These are phyloP conservation scores for Corvus moneduloides DNA, from an alignment of 2,113 vertebrate genomes.

Conservation along the genomic window DNA sequence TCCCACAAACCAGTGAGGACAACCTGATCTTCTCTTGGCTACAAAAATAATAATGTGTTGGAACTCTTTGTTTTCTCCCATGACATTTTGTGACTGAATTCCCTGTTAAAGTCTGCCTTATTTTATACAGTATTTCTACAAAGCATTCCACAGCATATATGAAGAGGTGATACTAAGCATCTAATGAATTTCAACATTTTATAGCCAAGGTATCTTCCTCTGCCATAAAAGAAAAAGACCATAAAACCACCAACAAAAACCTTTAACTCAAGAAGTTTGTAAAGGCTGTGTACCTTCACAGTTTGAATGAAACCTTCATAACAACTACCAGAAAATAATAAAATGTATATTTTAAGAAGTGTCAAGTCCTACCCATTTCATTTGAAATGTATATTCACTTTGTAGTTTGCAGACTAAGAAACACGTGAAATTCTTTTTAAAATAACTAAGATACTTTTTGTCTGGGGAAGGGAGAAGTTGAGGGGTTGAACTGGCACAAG, in stretches of 20 bases:
- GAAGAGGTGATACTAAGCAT: constrained; percentile 75
- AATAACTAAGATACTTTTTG: not conserved
- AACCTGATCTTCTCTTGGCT: constrained; percentile 72
- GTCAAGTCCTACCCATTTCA: constrained; percentile 75
- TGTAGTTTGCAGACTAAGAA: not conserved
- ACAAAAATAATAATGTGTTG: constrained; percentile 75
- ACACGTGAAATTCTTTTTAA: constrained; percentile 35
- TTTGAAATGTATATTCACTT: constrained; percentile 67
- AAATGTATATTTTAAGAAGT: constrained; percentile 76
- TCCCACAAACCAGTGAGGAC: constrained; percentile 37
- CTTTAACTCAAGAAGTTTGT: constrained; percentile 77
- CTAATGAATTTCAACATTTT: constrained; percentile 86
- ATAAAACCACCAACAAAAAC: constrained; percentile 10
- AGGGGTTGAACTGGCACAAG: not conserved
- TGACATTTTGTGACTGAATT: constrained; percentile 83
- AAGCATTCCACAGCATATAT: constrained; percentile 83
- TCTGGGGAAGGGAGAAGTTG: not conserved
- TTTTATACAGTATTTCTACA: constrained; percentile 96
- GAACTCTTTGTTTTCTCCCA: constrained; percentile 66
- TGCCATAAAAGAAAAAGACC: constrained; percentile 68
- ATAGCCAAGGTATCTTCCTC: constrained; percentile 87
- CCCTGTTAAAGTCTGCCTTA: constrained; percentile 90
- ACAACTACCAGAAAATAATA: constrained; percentile 73
- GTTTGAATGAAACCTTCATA: constrained; percentile 73
- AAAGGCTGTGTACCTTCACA: constrained; percentile 71